Evolutionary conservation across 2,888 invertebrate species (phyloP), one percentile per base, ranked within the genome.

Genomic region (Dryadula phaetusa): DNA sequence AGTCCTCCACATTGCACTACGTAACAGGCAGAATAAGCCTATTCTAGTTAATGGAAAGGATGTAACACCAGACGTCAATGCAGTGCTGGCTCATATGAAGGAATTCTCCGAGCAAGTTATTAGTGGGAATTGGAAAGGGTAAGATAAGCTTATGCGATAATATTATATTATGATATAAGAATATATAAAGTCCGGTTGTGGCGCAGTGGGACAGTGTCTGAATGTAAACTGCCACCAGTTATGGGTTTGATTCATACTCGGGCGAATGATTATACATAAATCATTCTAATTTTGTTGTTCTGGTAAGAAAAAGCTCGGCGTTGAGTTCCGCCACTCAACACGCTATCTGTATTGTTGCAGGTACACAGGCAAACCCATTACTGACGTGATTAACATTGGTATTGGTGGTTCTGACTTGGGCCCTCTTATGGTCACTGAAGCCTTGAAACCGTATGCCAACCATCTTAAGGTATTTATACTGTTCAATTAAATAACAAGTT

Each of bases 401-500:
- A 99, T 99, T 81, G 99, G 99, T 37, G 99, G 99, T 42, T 99
- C 99, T 0, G 99, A 99, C 93, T 94, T 99, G 83, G 99, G 99
- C 2, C 99, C 99, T 0, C 93, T 99, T 54, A 99, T 99, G 99
- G 99, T 99, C 49, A 99, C 99, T 0, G 99, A 99, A 91, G 99
- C 99, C 0, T 93, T 99, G 63, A 98, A 98, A 80, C 97, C 98
- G 14, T 99, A 96, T 82, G 96, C 96, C 76, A 94, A 96, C 77
- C 98, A 98, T 0, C 95, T 99, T 3, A 95, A 95, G 89, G 91
- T 90, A 78, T 18, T 3, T 63, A 16, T n/a, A 8, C 3, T 47
- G 37, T 46, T 22, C 8, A 16, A 40, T 12, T 22, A 32, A 61
- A 25, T 25, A 12, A 20, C 18, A 18, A 10, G 6, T 22, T 34